Percentiles rank a stretch among this genome's conserved stretches.
Evolutionary conservation across 2,888 invertebrate genomes (phyloP).

Genomic region (Danaus chrysippus): DNA sequence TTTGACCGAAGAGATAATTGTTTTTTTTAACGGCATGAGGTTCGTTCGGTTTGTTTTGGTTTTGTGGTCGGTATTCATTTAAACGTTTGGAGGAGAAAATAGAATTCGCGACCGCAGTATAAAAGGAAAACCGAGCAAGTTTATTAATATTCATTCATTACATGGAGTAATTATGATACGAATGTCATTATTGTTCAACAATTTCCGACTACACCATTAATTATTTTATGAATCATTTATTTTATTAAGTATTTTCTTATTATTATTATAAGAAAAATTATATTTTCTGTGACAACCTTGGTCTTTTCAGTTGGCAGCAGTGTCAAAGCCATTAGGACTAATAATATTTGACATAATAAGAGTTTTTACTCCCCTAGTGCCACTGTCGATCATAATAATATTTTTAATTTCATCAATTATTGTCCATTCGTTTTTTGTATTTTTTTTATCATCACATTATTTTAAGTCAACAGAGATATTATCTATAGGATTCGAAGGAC

Average conservation of each 20-base stretch:
- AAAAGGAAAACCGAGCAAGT: slow-evolving; percentile 1
- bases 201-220: not conserved
- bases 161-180: not conserved
- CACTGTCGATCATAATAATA: too few species aligned
- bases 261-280: too few species aligned
- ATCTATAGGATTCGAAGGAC: slow-evolving; percentile 78
- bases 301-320: too few species aligned
- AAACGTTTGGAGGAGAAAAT: not conserved
- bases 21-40: slow-evolving; percentile 2
- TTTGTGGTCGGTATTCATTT: not conserved
- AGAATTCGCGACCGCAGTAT: not conserved
- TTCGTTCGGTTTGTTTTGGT: not conserved
- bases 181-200: not conserved
- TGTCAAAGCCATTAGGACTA: too few species aligned
- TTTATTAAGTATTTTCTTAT: too few species aligned
- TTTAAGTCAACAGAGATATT: slow-evolving; percentile 58
- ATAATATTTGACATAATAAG: too few species aligned
- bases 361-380: too few species aligned
- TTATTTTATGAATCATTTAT: not conserved
- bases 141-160: not conserved
- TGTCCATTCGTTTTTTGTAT: not conserved
- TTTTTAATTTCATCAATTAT: too few species aligned
- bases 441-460: not conserved
- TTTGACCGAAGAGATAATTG: slow-evolving; percentile 11
- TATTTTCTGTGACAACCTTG: too few species aligned